phyloP scores from a whole-genome alignment of 2,888 invertebrate species.

The Melanchra persicariae region DNA sequence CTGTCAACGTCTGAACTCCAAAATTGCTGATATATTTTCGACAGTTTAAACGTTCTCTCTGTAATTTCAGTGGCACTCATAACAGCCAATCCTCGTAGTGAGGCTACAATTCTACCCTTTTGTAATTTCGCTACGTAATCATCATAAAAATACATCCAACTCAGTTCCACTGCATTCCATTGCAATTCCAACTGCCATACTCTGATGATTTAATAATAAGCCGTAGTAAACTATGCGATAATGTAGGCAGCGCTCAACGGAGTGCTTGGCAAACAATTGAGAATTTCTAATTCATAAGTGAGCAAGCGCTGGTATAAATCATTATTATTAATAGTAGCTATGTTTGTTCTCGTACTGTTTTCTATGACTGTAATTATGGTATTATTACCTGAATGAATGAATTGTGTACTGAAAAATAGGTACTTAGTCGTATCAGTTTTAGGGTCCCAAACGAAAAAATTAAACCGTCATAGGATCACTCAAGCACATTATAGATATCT shows the following conservation, averaged over 20 bases:
- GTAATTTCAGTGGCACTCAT: neutral
- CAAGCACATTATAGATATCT: too few relatives aligned
- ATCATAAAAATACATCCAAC: slow-evolving; percentile 20
- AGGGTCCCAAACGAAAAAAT: too few relatives aligned
- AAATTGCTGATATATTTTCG: neutral
- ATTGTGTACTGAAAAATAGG: neutral
- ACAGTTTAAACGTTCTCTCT: too few relatives aligned
- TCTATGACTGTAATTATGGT: neutral
- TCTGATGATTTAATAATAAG: slow-evolving; percentile 51
- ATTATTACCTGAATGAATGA: neutral
- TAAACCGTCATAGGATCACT: too few relatives aligned
- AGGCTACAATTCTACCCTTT: neutral
- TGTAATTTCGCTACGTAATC: neutral
- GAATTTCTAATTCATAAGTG: slow-evolving; percentile 43
- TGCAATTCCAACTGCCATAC: slow-evolving; percentile 40
- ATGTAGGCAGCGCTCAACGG: slow-evolving; percentile 30
- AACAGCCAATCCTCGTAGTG: neutral
- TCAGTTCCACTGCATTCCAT: slow-evolving; percentile 29
- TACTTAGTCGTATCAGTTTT: too few relatives aligned
- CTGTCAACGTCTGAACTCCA: too few relatives aligned
- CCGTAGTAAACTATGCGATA: slow-evolving; percentile 30
- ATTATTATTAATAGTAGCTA: slow-evolving; percentile 41
- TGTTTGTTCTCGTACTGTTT: slow-evolving; percentile 25
- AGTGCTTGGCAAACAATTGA: slow-evolving; percentile 43
- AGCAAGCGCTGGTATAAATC: slow-evolving; percentile 40